A percentile compares a stretch with the other conserved stretches of the same genome.
Conservation (phyloP, 1,140 invertebrate species). For the Trachymyrmex septentrionalis region DNA sequence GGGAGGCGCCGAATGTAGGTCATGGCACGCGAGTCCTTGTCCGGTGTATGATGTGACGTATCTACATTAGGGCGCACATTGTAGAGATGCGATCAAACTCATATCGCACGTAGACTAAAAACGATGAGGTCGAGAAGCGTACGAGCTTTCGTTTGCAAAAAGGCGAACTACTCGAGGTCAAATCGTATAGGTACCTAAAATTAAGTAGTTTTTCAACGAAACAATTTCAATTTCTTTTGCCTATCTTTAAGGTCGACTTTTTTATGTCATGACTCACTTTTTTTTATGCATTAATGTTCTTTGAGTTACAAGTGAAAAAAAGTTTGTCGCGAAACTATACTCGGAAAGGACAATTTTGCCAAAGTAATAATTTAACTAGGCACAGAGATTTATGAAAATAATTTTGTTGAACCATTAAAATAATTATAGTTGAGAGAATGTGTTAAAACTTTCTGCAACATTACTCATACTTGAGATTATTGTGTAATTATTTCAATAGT, state of each 20-base stretch:
- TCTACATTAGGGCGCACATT: conserved; percentile 42
- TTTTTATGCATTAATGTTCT: background rate
- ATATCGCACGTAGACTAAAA: background rate
- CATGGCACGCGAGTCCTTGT: conserved; percentile 63
- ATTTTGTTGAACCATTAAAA: too few species aligned
- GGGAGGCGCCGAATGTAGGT: conserved; percentile 57
- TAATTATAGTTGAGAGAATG: too few species aligned
- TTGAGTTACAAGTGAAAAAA: background rate
- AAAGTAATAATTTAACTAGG: too few species aligned
- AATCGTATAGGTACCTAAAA: background rate
- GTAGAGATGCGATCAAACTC: background rate
- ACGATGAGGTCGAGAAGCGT: background rate
- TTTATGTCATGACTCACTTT: background rate
- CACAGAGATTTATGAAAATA: too few species aligned
- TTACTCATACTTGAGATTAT: too few species aligned
- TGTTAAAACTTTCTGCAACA: too few species aligned
- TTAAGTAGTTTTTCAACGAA: too few species aligned
- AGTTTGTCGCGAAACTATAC: background rate
- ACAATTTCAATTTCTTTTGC: background rate
- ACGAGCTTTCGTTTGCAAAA: background rate
- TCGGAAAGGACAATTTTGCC: too few species aligned
- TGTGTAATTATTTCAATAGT: too few species aligned
- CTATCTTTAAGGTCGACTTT: background rate
- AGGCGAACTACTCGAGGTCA: background rate
- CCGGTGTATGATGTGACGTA: conserved; percentile 25